Percentiles rank a stretch among this genome's conserved stretches.
These are phyloP conservation scores for Dendrolimus pini DNA, from an alignment of 2,888 invertebrate species.

Conservation along the genomic window DNA sequence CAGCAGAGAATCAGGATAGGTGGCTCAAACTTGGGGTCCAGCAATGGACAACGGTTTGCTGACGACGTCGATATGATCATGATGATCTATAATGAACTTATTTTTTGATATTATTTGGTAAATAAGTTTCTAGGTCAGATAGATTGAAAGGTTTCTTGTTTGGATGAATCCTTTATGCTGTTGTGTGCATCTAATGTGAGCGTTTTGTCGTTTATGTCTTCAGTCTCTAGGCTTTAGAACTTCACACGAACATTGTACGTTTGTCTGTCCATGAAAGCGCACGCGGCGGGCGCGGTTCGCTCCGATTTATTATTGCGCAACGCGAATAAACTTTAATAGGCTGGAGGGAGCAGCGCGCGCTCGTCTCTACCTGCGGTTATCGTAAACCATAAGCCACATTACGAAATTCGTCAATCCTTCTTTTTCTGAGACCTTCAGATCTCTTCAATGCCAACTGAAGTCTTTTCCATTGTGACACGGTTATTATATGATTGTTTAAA, in stretches of 20 bases:
- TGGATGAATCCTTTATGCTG: conserved; percentile 16
- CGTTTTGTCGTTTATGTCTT: conserved; percentile 1
- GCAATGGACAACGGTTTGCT: no score
- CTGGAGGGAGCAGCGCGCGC: conserved; percentile 13
- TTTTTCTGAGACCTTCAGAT: conserved; percentile 36
- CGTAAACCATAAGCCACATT: conserved; percentile 37
- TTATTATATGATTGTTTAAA: conserved; percentile 35
- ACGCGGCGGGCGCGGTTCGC: conserved; percentile 35
- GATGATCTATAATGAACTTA: no score
- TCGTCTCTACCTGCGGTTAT: conserved; percentile 32
- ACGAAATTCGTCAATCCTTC: conserved; percentile 51
- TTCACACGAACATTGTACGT: conserved; percentile 48
- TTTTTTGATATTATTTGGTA: no score
- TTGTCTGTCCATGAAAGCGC: conserved; percentile 53
- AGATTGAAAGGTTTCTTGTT: conserved; percentile 19
- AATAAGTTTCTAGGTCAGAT: conserved; percentile 36
- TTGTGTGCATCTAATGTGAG: no score
- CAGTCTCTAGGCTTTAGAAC: conserved; percentile 18
- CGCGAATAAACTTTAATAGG: conserved; percentile 17
- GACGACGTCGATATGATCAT: no score
- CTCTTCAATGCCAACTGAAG: conserved; percentile 51
- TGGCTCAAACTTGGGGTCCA: no score
- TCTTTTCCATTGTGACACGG: conserved; percentile 40
- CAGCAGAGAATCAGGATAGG: no score
- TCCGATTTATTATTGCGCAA: conserved; percentile 33